phyloP scores from a whole-genome alignment of 2,888 invertebrate species.

The Mythimna vitellina region DNA sequence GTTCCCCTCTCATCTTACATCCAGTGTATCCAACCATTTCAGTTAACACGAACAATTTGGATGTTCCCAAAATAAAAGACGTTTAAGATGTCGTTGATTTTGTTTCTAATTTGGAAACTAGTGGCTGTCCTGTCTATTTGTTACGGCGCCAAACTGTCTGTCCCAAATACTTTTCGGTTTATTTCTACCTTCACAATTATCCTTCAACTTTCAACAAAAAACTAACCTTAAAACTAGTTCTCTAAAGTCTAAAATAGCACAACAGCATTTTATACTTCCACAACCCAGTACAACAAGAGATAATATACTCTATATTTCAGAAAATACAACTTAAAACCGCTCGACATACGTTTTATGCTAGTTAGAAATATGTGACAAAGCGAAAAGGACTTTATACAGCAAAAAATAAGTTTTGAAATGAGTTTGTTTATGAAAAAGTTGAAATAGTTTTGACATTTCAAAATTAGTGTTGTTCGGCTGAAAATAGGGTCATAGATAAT shows the following conservation, averaged over 20 bases:
- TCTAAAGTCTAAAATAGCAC: conserved; percentile 30
- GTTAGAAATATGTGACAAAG: conserved; percentile 16
- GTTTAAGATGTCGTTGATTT: conserved; percentile 51
- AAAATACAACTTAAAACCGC: conserved; percentile 5
- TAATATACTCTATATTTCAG: conserved; percentile 20
- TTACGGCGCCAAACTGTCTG: conserved; percentile 84
- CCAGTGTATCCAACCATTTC: not conserved
- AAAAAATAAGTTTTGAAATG: conserved; percentile 34
- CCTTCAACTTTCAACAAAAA: conserved; percentile 21
- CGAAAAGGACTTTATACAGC: conserved; percentile 11
- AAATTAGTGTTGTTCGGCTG: conserved; percentile 55
- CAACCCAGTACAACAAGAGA: conserved; percentile 19
- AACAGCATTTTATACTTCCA: not conserved
- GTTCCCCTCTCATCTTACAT: not conserved
- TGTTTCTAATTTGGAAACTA: conserved; percentile 61
- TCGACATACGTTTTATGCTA: conserved; percentile 11
- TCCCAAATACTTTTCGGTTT: conserved; percentile 75
- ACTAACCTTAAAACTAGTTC: not conserved
- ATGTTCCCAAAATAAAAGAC: conserved; percentile 24
- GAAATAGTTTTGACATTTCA: conserved; percentile 62
- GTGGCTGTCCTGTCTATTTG: conserved; percentile 70
- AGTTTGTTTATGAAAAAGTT: conserved; percentile 9
- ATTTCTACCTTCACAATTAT: conserved; percentile 57
- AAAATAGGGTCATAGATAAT: conserved; percentile 41
- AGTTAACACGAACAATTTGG: not conserved